These are phyloP conservation scores for Drosophila chauvacae DNA, from an alignment of 1,140 invertebrate species.

Conservation along the genomic window DNA sequence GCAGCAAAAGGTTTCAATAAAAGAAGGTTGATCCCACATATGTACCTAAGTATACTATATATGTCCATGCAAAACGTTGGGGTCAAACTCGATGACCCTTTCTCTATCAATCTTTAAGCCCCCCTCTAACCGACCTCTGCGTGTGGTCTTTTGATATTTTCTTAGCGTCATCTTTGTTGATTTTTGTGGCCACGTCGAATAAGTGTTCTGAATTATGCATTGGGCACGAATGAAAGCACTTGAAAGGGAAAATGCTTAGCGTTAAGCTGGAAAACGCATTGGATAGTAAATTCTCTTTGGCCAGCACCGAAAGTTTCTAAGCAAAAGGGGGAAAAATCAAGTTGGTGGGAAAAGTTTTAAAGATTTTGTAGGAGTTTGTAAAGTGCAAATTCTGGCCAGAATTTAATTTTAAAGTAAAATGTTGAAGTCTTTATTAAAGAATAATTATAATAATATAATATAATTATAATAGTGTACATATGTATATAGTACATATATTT, in stretches of 20 bases:
- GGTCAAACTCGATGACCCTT: constrained; percentile 18
- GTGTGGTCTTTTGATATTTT: constrained; percentile 44
- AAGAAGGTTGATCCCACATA: constrained; percentile 55
- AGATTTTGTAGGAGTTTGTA: constrained; percentile 8
- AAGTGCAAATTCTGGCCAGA: not conserved
- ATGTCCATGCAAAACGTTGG: constrained; percentile 49
- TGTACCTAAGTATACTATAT: not conserved
- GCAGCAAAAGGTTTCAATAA: constrained; percentile 45
- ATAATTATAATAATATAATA: too few relatives aligned
- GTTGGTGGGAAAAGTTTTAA: not conserved
- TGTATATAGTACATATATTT: constrained; percentile 3
- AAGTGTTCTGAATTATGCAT: constrained; percentile 58
- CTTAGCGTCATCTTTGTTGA: constrained; percentile 55
- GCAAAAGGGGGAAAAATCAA: not conserved
- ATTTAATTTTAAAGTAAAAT: not conserved
- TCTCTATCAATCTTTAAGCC: not conserved
- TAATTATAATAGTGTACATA: too few relatives aligned
- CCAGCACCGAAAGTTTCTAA: constrained; percentile 20
- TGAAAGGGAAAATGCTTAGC: constrained; percentile 23
- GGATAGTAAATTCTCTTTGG: constrained; percentile 14
- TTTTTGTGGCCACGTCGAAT: constrained; percentile 38
- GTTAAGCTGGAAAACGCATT: constrained; percentile 34
- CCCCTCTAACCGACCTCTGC: not conserved
- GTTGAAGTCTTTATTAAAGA: not conserved
- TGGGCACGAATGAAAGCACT: constrained; percentile 39